Conservation (phyloP, 2,888 invertebrate genomes). For the Pomacea canaliculata region DNA sequence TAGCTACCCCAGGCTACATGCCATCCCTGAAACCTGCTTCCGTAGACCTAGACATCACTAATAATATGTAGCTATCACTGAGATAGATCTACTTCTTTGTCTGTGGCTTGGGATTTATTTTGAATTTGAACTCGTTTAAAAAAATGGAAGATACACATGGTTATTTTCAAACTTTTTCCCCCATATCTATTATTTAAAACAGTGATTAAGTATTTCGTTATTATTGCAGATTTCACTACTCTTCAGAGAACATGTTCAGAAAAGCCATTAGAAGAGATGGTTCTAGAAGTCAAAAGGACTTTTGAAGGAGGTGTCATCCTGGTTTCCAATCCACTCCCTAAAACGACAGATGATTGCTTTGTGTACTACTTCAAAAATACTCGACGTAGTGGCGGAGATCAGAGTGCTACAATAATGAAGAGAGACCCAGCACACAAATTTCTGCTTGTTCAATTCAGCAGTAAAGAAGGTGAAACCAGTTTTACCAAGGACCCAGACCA, state of each 20-base stretch:
- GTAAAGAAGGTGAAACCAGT: constrained; percentile 8
- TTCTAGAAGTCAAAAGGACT: not conserved
- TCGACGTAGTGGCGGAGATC: constrained; percentile 10
- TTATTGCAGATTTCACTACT: not conserved
- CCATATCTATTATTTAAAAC: too few relatives aligned
- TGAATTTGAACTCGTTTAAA: too few relatives aligned
- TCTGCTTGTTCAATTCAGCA: constrained; percentile 6
- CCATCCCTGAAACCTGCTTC: too few relatives aligned
- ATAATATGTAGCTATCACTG: too few relatives aligned
- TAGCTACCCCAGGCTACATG: too few relatives aligned
- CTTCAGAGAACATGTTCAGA: not conserved
- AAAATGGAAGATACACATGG: too few relatives aligned
- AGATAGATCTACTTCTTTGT: too few relatives aligned
- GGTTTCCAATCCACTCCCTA: constrained; percentile 9
- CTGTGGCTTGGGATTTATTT: too few relatives aligned
- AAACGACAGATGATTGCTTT: constrained; percentile 3
- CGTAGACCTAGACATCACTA: too few relatives aligned
- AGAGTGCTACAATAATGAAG: not conserved
- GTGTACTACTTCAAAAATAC: constrained; percentile 13
- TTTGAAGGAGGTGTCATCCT: constrained; percentile 11
- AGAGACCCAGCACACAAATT: not conserved
- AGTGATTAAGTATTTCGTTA: not conserved
- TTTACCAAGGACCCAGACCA: too few relatives aligned
- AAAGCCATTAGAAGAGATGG: not conserved
- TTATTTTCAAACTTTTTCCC: too few relatives aligned